Evolutionary conservation across 2,888 invertebrate genomes (phyloP), one percentile per base, ranked within the genome.

Genomic region (Emesis furor): DNA sequence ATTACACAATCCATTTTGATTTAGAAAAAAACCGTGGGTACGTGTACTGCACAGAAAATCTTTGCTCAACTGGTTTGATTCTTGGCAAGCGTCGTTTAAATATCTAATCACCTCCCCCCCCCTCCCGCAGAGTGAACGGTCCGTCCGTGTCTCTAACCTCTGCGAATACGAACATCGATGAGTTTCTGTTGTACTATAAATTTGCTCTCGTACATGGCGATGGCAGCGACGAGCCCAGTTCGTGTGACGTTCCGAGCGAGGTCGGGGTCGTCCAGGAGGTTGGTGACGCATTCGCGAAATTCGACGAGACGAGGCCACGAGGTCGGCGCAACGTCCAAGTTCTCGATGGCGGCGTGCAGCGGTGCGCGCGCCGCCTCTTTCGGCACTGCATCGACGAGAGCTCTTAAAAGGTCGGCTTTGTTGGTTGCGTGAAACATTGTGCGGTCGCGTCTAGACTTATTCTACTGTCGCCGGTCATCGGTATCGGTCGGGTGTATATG

Each of bases 381-480:
- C 55, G 55, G 55, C 55, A 55, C 6, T 7, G 39, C 39, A 5
- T 39, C 39, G 14, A 51, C 51, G 51, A 51, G 51, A 51, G 51
- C 51, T 8, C 10, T 65, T 17, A 17, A 65, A 24, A 65, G 65
- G 65, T 65, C 65, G 32, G 65, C 24, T 65, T 65, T 65, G 65
- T 65, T 65, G 65, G 65, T 65, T 1, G 65, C 65, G 65, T 65
- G 65, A 65, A 65, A 65, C 65, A 65, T 51, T 51, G 24, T 24
- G 51, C n/a, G 51, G 51, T 12, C 51, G 65, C 65, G 65, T 65
- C 65, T 65, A 65, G 3, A 1, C 65, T 65, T 65, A 65, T 65
- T 65, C 65, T 65, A 65, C 32, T 24, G 65, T 51, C 51, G n/a
- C 2, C 51, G 51, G 51, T 51, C 12, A 24, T 24, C 24, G 24